Evolutionary conservation across 2,888 invertebrate species (phyloP), one percentile per base, ranked within the genome.

Genomic region (Drosophila demipolita): DNA sequence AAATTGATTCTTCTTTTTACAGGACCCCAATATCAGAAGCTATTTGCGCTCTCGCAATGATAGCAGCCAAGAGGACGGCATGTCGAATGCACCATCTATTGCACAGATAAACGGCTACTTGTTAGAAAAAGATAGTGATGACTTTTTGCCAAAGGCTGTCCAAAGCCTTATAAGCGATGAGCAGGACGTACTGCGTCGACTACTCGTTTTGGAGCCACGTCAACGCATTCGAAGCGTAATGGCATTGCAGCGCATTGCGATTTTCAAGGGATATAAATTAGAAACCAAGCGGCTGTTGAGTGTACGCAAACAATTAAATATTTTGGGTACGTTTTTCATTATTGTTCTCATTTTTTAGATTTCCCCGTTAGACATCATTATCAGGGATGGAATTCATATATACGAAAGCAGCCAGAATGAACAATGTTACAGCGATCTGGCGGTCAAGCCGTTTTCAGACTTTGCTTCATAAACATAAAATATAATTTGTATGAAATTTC

Each of bases 191-290:
- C 15, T 45, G 20, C 45, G 45, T 15, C 45, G 45, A 7, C 45
- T 45, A 4, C 45, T 45, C 15, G 12, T 8, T 20, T 7, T 45
- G 15, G 45, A 45, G 12, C 20, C 45, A 15, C 45, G 45, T 2
- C 45, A 45, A 3, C 45, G 45, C 20, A 45, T 45, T 20, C 45
- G 45, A 45, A 45, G 45, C 20, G 45, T 45, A 15, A 45, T 45
- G 20, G 20, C 7, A 8, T 45, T 45, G 2, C 20, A 45, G 45
- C 45, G 45, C 20, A 45, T 45, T 20, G 45, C 45, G 15, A 45
- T 45, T 20, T 45, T 45, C 45, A 45, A 45, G 20, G 45, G 45
- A 45, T 45, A 45, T 20, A 45, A 45, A 45, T 15, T 45, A 15
- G 45, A 45, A 15, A 45, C 45, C 20, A 45, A 45, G 20, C 45